Conservation (phyloP, 2,797 vertebrate species). For the Scarus forsteni region DNA sequence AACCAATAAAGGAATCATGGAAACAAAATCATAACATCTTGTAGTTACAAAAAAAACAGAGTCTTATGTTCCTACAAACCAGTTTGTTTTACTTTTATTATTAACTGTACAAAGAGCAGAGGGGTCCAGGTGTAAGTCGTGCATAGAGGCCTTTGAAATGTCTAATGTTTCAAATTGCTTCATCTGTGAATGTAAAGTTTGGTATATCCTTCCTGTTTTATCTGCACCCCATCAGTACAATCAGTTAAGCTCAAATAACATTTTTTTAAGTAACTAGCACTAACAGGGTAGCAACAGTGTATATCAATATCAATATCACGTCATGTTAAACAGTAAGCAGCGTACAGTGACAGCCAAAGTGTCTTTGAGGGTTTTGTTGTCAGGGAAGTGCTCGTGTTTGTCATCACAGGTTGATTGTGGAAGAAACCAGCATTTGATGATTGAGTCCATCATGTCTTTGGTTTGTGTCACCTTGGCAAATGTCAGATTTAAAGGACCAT, state of each 20-base stretch:
- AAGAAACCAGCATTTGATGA: slow-evolving; percentile 61
- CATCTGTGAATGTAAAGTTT: slow-evolving; percentile 6
- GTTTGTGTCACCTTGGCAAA: slow-evolving; percentile 55
- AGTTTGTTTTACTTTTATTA: slow-evolving; percentile 53
- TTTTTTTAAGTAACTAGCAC: slow-evolving; percentile 46
- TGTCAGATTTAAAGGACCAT: slow-evolving; percentile 17
- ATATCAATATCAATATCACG: slow-evolving; percentile 57
- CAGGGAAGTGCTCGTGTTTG: slow-evolving; percentile 17
- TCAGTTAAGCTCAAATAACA: slow-evolving; percentile 36
- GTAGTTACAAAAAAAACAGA: background rate
- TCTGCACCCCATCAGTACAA: slow-evolving; percentile 18
- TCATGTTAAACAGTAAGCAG: slow-evolving; percentile 37
- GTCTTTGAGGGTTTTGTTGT: slow-evolving; percentile 26
- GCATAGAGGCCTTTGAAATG: slow-evolving; percentile 48
- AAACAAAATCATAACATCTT: too few species aligned
- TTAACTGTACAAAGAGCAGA: slow-evolving; percentile 65
- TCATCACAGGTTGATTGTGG: slow-evolving; percentile 26
- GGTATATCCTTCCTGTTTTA: slow-evolving; percentile 20
- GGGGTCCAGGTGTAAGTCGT: slow-evolving; percentile 38
- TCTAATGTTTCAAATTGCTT: slow-evolving; percentile 20
- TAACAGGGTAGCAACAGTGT: slow-evolving; percentile 20
- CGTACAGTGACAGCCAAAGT: slow-evolving; percentile 6
- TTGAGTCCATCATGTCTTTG: slow-evolving; percentile 69
- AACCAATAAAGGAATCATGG: too few species aligned
- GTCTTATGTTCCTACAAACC: slow-evolving; percentile 9